phyloP scores from a whole-genome alignment of 2,888 invertebrate genomes.

The Sepiola atlantica region DNA sequence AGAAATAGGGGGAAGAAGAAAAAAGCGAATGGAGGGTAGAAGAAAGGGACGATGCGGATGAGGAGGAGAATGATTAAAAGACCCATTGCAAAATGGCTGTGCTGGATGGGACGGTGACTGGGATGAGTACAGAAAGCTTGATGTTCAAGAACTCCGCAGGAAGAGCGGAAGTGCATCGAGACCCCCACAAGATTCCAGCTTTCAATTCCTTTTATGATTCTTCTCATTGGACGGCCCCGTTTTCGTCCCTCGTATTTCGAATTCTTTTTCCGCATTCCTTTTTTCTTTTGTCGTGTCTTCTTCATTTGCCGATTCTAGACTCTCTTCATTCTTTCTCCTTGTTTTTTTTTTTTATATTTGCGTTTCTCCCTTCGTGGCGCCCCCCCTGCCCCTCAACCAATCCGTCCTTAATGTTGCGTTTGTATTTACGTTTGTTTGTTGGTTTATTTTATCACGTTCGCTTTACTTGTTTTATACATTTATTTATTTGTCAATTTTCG shows the following conservation, averaged over 20 bases:
- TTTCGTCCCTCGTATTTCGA: background rate
- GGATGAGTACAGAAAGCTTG: background rate
- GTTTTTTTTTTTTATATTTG: background rate
- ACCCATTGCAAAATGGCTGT: background rate
- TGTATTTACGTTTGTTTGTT: too few species aligned
- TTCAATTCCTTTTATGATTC: background rate
- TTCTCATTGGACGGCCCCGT: background rate
- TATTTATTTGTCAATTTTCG: too few species aligned
- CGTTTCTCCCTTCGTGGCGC: background rate
- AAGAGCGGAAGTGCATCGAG: background rate
- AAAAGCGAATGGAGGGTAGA: too few species aligned
- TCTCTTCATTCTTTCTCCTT: background rate
- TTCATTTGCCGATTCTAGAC: background rate
- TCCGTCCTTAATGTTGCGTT: too few species aligned
- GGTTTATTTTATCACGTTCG: too few species aligned
- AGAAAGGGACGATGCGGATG: too few species aligned
- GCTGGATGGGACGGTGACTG: background rate
- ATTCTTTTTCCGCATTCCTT: background rate
- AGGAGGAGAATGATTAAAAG: background rate
- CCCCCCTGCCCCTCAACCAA: too few species aligned
- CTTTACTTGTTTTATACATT: too few species aligned
- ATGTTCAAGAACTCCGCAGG: background rate
- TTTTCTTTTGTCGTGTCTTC: background rate
- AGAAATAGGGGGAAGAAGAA: too few species aligned
- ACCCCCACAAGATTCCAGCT: background rate